A percentile compares a stretch with the other conserved stretches of the same genome.
These are phyloP conservation scores for Phyto melanocephala DNA, from an alignment of 2,888 invertebrate genomes.

Conservation along the genomic window DNA sequence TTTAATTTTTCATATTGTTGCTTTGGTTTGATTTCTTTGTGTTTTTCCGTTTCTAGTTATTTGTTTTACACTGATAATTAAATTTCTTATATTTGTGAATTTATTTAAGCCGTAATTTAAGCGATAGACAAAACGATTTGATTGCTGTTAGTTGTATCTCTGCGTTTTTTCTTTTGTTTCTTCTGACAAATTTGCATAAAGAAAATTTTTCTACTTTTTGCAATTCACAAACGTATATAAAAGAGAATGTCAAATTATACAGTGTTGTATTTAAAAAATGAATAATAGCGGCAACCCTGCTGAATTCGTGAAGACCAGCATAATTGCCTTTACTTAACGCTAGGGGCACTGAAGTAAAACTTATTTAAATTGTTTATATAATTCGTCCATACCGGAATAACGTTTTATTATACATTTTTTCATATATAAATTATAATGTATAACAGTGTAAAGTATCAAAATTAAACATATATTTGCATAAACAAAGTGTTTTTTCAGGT, in stretches of 20 bases:
- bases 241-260: neutral
- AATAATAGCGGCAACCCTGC: too few species aligned
- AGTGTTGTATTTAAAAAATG: slow-evolving; percentile 23
- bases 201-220: slow-evolving; percentile 18
- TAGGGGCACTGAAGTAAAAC: too few species aligned
- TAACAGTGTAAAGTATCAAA: too few species aligned
- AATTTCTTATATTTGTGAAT: neutral
- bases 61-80: neutral
- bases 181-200: slow-evolving; percentile 3
- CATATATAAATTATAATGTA: too few species aligned
- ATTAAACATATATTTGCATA: too few species aligned
- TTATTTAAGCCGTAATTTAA: neutral
- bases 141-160: slow-evolving; percentile 18
- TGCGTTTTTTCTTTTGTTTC: neutral
- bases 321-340: too few species aligned
- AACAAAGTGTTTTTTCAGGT: too few species aligned
- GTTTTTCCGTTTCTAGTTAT: neutral
- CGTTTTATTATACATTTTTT: too few species aligned
- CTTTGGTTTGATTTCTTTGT: neutral
- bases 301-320: too few species aligned
- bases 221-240: neutral
- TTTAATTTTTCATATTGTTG: slow-evolving; percentile 63
- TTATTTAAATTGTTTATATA: too few species aligned
- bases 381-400: too few species aligned
- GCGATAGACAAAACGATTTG: neutral